Evolutionary conservation across 2,113 vertebrate species (phyloP).

Genomic region (Brachypteracias leptosomus): DNA sequence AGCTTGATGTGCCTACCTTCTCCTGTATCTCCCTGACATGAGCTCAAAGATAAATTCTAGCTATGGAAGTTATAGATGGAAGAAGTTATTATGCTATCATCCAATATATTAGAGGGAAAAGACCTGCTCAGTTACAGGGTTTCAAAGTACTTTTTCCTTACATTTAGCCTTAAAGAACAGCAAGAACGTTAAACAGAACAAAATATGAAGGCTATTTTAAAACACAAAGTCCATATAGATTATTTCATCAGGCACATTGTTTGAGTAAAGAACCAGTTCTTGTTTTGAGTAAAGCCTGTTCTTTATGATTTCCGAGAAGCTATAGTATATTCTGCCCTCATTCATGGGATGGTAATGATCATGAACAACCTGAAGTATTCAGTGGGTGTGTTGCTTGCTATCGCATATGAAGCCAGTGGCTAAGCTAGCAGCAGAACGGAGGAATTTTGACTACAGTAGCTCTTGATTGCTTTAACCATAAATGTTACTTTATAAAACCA

Average conservation of each 20-base stretch:
- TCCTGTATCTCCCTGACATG: neutral
- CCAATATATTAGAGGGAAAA: neutral
- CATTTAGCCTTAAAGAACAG: neutral
- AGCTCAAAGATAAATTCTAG: neutral
- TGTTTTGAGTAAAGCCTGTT: neutral
- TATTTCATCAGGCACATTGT: neutral
- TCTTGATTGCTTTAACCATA: neutral
- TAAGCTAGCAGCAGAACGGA: neutral
- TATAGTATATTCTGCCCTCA: neutral
- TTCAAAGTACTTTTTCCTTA: neutral
- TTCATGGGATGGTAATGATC: neutral
- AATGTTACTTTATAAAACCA: neutral
- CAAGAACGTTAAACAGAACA: neutral
- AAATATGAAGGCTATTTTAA: neutral
- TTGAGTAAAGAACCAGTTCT: neutral
- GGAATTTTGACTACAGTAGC: neutral
- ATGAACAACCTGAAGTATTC: neutral
- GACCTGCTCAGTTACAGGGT: neutral
- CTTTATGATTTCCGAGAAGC: neutral
- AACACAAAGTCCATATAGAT: neutral
- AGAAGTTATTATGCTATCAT: neutral
- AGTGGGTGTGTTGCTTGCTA: accelerated
- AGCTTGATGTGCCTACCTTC: neutral
- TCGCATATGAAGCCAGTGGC: neutral
- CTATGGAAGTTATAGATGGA: neutral